A percentile compares a stretch with the other conserved stretches of the same genome.
phyloP scores from a whole-genome alignment of 2,113 vertebrate genomes.

The Setophaga kirtlandii region DNA sequence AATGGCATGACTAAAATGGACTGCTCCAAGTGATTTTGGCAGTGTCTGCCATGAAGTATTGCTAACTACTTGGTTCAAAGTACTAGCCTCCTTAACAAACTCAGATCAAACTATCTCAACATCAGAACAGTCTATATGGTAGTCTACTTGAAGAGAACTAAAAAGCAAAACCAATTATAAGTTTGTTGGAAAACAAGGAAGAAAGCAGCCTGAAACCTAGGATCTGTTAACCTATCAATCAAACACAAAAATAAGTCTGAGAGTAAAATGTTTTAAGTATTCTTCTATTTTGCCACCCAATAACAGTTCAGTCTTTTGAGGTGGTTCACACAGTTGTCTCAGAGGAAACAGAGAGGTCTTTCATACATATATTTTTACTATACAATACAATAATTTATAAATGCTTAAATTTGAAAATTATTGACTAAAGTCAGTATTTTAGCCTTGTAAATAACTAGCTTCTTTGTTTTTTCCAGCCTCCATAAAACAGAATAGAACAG shows the following conservation, averaged over 20 bases:
- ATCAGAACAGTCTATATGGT: neutral
- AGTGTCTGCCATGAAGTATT: neutral
- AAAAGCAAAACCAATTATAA: neutral
- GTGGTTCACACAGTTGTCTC: neutral
- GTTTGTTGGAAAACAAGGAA: neutral
- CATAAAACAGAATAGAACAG: neutral
- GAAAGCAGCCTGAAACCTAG: neutral
- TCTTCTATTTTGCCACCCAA: neutral
- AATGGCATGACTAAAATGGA: neutral
- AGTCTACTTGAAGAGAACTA: neutral
- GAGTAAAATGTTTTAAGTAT: neutral
- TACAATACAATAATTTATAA: accelerated
- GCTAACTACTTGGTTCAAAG: neutral
- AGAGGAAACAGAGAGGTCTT: neutral
- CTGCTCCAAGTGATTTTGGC: neutral
- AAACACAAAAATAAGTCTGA: neutral
- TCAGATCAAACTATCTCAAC: neutral
- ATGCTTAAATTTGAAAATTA: neutral
- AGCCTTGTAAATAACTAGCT: neutral
- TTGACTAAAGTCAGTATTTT: neutral
- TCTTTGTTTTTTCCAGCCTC: neutral
- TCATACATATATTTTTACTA: neutral
- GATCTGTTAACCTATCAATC: neutral
- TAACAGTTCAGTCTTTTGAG: neutral
- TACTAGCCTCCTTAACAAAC: neutral